Evolutionary conservation across 1,140 invertebrate species (phyloP).

Genomic region (Hydropsyche tenuis): DNA sequence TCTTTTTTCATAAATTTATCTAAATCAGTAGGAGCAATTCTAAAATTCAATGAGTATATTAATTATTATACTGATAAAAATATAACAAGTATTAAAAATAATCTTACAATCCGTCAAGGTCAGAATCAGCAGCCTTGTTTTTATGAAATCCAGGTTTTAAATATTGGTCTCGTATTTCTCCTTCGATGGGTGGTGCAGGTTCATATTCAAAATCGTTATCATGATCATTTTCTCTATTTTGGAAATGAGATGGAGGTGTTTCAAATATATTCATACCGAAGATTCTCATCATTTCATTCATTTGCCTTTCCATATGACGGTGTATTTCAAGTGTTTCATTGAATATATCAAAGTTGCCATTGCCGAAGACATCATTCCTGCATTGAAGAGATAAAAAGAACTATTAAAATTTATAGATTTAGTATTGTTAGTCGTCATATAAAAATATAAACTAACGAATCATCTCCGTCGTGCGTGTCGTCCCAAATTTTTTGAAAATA

Average conservation of each 20-base stretch:
- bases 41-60: constrained; percentile 48
- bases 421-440: neutral
- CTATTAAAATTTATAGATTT: neutral
- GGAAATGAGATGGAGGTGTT: neutral
- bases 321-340: constrained; percentile 53
- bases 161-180: constrained; percentile 57
- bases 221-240: neutral
- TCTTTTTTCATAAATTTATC: constrained; percentile 54
- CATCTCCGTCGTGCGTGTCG: neutral
- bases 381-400: neutral
- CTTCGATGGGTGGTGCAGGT: constrained; percentile 15
- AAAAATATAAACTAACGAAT: neutral
- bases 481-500: neutral
- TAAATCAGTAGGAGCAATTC: constrained; percentile 56
- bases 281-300: constrained; percentile 42
- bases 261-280: constrained; percentile 38
- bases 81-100: neutral
- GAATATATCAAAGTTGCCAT: constrained; percentile 46
- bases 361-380: neutral
- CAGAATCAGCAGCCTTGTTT: constrained; percentile 55
- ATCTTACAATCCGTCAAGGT: constrained; percentile 64
- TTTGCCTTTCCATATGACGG: constrained; percentile 42
- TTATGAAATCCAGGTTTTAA: constrained; percentile 57
- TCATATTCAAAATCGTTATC: neutral
- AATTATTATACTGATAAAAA: neutral